A percentile compares a stretch with the other conserved stretches of the same genome.
Evolutionary conservation across 2,888 invertebrate species (phyloP).

Genomic region (Arenicola marina): DNA sequence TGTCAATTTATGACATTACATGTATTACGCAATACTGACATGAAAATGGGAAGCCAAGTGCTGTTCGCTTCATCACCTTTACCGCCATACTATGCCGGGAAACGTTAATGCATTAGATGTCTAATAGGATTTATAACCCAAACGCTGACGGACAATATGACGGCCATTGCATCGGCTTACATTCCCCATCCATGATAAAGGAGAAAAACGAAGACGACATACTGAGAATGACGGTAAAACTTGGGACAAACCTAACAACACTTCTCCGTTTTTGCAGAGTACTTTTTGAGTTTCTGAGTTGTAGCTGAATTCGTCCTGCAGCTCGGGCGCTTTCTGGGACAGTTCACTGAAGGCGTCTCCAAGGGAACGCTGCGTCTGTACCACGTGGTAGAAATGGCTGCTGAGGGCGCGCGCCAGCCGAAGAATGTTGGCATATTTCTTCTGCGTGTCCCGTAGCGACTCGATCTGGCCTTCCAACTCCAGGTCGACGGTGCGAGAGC

Average conservation of each 20-base stretch:
- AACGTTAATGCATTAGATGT: too few species aligned
- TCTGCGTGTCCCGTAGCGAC: constrained; percentile 87
- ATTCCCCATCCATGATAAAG: too few species aligned
- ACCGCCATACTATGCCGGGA: too few species aligned
- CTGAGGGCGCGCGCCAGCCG: constrained; percentile 83
- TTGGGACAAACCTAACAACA: constrained; percentile 69
- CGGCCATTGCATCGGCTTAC: too few species aligned
- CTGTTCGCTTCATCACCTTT: too few species aligned
- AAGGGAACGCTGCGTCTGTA: constrained; percentile 78
- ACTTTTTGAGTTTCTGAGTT: constrained; percentile 96
- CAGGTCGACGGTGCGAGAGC: constrained; percentile 65
- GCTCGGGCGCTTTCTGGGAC: constrained; percentile 92
- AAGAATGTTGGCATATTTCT: constrained; percentile 79
- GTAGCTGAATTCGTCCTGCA: constrained; percentile 91
- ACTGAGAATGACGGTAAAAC: too few species aligned
- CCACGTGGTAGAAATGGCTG: constrained; percentile 68
- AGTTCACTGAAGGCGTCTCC: constrained; percentile 91
- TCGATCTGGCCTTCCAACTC: constrained; percentile 95
- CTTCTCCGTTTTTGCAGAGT: constrained; percentile 90
- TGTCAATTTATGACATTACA: too few species aligned
- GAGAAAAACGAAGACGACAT: not conserved
- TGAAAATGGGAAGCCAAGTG: too few species aligned
- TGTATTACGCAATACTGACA: too few species aligned
- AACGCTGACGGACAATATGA: too few species aligned
- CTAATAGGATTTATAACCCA: too few species aligned